Conservation (phyloP, 2,888 invertebrate genomes). For the Tiphia femorata region DNA sequence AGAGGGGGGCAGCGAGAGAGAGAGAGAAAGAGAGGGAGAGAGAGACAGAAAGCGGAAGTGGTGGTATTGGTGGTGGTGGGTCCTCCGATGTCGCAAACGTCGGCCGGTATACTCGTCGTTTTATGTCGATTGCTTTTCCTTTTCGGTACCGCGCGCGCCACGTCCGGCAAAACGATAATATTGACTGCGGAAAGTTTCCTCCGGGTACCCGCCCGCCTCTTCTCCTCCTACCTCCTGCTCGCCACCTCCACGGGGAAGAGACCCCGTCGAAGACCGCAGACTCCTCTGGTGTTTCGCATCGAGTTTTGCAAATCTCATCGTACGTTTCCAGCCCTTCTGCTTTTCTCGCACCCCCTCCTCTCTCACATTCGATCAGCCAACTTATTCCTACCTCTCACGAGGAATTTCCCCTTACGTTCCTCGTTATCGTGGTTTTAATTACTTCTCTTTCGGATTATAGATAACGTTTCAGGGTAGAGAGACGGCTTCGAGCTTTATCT, state of each 20-base stretch:
- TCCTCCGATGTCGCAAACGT: conserved; percentile 27
- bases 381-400: background rate
- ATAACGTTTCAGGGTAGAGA: conserved; percentile 1
- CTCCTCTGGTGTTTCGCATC: conserved; percentile 39
- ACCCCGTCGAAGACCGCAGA: background rate
- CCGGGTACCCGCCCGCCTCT: too few relatives aligned
- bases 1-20: background rate
- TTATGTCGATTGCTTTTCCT: conserved; percentile 37
- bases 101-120: conserved; percentile 19
- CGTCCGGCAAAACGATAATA: conserved; percentile 42
- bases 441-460: too few relatives aligned
- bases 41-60: background rate
- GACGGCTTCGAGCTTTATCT: too few relatives aligned
- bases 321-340: conserved; percentile 6
- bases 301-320: conserved; percentile 38
- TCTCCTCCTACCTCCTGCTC: background rate
- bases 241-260: background rate
- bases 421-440: too few relatives aligned
- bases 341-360: background rate
- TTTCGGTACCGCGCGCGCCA: conserved; percentile 26
- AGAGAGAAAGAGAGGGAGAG: background rate
- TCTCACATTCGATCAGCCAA: too few relatives aligned
- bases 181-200: conserved; percentile 37
- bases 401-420: background rate
- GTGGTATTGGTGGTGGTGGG: too few relatives aligned